phyloP scores from a whole-genome alignment of 2,113 vertebrate genomes.

The Marmota monax region DNA sequence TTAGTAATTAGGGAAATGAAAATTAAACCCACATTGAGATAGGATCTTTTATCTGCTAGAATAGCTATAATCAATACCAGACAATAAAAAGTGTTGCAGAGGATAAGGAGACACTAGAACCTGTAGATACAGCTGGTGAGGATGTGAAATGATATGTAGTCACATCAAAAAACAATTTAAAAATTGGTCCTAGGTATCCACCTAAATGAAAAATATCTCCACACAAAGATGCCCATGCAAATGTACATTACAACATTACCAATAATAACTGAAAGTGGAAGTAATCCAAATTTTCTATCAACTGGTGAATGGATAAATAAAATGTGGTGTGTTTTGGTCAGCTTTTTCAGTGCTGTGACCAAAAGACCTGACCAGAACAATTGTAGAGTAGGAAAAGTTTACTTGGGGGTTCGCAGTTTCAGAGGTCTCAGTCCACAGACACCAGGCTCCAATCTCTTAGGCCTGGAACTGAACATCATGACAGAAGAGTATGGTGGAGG shows the following conservation, averaged over 20 bases:
- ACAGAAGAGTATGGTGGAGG: no score
- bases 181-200: not conserved
- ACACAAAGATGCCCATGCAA: not conserved
- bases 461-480: no score
- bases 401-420: no score
- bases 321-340: not conserved
- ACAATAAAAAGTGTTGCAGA: not conserved
- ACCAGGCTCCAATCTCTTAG: no score
- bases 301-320: not conserved
- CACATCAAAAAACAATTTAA: not conserved
- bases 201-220: not conserved
- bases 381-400: no score
- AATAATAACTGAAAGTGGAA: not conserved
- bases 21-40: not conserved
- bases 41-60: not conserved
- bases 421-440: no score
- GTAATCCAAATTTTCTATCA: not conserved
- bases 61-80: not conserved
- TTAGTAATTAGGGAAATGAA: not conserved
- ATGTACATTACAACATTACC: not conserved
- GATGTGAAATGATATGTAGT: not conserved
- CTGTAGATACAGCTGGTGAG: accelerated
- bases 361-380: no score
- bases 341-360: no score
- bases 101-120: not conserved